A percentile compares a stretch with the other conserved stretches of the same genome.
Conservation (phyloP, 2,113 vertebrate genomes). For the Myxocyprinus asiaticus region DNA sequence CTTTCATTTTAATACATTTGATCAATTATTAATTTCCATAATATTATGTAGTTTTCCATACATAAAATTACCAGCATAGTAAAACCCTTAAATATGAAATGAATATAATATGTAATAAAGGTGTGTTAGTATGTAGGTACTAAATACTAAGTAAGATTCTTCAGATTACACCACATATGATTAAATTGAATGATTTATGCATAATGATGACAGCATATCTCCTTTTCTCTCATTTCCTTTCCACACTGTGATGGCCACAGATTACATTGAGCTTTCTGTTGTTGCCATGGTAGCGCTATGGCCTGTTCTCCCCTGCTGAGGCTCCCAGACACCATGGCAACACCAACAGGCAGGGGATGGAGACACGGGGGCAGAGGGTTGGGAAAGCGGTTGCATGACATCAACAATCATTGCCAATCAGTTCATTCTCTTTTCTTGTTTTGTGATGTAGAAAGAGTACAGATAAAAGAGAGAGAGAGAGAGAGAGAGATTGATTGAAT, state of each 20-base stretch:
- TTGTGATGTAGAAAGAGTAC: slow-evolving; percentile 19
- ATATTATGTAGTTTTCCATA: neutral
- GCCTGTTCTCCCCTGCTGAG: slow-evolving; percentile 58
- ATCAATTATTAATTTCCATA: neutral
- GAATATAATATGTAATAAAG: neutral
- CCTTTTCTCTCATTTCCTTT: slow-evolving; percentile 35
- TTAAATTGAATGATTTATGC: neutral
- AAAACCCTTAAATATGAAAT: neutral
- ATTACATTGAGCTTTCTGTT: slow-evolving; percentile 58
- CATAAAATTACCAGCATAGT: too few species aligned
- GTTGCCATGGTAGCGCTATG: slow-evolving; percentile 57
- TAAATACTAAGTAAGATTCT: neutral
- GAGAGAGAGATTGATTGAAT: slow-evolving; percentile 8
- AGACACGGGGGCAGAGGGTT: slow-evolving; percentile 40
- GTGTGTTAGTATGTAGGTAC: too few species aligned
- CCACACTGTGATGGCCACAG: slow-evolving; percentile 49
- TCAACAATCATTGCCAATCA: slow-evolving; percentile 25
- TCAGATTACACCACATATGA: neutral
- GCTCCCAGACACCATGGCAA: slow-evolving; percentile 58
- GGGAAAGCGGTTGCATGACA: slow-evolving; percentile 4
- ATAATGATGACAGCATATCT: slow-evolving; percentile 2
- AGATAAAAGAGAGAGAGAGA: neutral
- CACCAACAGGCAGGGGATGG: slow-evolving; percentile 55
- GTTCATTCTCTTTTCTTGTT: slow-evolving; percentile 18
- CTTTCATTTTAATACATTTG: neutral